Evolutionary conservation across 2,113 vertebrate genomes (phyloP), one percentile per base, ranked within the genome.

Genomic region (Sardina pilchardus): DNA sequence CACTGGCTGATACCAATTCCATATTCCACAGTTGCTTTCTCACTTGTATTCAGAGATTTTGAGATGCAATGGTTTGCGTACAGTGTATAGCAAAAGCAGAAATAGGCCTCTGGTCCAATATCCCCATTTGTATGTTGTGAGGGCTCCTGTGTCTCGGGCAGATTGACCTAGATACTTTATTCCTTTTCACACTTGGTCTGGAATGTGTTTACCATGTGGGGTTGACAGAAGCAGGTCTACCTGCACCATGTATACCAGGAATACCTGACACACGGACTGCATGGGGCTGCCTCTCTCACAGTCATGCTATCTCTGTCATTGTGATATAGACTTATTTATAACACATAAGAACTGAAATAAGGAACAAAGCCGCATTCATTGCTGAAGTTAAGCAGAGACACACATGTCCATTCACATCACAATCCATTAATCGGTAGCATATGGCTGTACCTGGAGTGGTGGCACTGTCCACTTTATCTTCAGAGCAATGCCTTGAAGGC

Each of bases 81-180:
- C 39, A 42, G 39, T 42, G 30, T 67, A 26, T 67, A n/a, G 30
- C 63, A 67, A 30, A 67, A 12, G 63, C 26, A 30, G 63, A 24
- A n/a, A 26, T 24, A 59, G 53, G 53, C 53, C 53, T 24, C 6
- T 21, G 53, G 19, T 6, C 53, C 19, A 59, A 59, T 30, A 67
- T 7, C n/a, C n/a, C 7, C n/a, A 67, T n/a, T 26, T 63, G 53
- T 59, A n/a, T 42, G 21, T 63, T 63, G 83, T 87, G 30, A 53
- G 8, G 63, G n/a, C 63, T 30, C 63, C 9, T 67, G 2, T 67
- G 7, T 67, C 56, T 67, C 56, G n/a, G 56, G 56, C 21, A 63
- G 56, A 26, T n/a, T 67, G 63, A 67, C 63, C 24, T 67, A 67
- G n/a, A 67, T 67, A 67, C 26, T 30, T 67, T 3, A 67, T 67